phyloP scores from a whole-genome alignment of 2,888 invertebrate species.

The Patella caerulea region DNA sequence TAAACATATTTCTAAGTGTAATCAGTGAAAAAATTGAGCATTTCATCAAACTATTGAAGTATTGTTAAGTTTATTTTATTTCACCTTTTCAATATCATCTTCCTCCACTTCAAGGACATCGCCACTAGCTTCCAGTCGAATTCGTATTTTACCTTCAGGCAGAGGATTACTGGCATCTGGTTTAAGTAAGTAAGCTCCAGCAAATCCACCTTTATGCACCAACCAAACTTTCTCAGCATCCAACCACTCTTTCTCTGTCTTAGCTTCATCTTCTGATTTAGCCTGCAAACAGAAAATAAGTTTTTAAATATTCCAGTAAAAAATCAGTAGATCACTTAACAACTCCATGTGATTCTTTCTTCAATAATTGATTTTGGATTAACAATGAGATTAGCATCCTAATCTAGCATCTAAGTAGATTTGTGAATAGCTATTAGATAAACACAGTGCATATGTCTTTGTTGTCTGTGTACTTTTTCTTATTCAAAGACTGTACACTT shows the following conservation, averaged over 20 bases:
- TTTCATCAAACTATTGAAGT: no score
- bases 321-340: no score
- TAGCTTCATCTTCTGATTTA: constrained; percentile 79
- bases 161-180: constrained; percentile 57
- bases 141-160: constrained; percentile 77
- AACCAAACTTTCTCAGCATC: constrained; percentile 87
- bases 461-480: no score
- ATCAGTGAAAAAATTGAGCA: no score
- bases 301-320: no score
- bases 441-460: not conserved
- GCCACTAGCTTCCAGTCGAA: constrained; percentile 85
- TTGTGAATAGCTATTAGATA: not conserved
- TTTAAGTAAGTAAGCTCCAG: constrained; percentile 77
- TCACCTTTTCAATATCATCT: constrained; percentile 93
- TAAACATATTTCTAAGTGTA: no score
- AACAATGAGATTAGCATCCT: not conserved
- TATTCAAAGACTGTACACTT: no score
- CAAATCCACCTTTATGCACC: constrained; percentile 93
- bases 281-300: constrained; percentile 75
- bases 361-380: no score
- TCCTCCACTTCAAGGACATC: constrained; percentile 91
- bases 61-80: not conserved
- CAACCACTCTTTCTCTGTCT: constrained; percentile 80
- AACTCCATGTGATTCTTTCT: no score
- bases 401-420: not conserved